phyloP scores from a whole-genome alignment of 1,140 invertebrate species.

The Bombus fervidus region DNA sequence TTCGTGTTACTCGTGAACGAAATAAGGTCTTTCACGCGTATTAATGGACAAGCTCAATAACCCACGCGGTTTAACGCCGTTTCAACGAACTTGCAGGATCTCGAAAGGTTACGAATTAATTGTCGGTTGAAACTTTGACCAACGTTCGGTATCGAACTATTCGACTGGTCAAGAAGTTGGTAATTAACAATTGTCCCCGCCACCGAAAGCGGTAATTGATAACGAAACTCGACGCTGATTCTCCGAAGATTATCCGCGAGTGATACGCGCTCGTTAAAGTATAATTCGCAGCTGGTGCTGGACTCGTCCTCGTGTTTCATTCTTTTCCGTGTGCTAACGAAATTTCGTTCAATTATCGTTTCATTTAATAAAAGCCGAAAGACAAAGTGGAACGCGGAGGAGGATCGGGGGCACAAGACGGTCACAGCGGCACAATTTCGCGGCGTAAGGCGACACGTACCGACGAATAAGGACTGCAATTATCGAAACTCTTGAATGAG shows the following conservation, averaged over 20 bases:
- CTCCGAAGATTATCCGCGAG: constrained; percentile 1
- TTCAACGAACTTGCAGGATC: constrained; percentile 45
- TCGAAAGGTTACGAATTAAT: constrained; percentile 60
- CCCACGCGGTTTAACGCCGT: constrained; percentile 34
- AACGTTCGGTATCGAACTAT: constrained; percentile 50
- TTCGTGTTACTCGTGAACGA: constrained; percentile 19
- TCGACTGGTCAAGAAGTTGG: constrained; percentile 52
- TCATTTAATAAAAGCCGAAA: constrained; percentile 34
- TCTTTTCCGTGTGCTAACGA: constrained; percentile 6
- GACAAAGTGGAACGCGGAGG: not conserved
- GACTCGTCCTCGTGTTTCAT: not conserved
- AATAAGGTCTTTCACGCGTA: constrained; percentile 1
- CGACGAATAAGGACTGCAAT: constrained; percentile 14
- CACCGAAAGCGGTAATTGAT: constrained; percentile 55
- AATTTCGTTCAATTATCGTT: constrained; percentile 47
- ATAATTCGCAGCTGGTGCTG: constrained; percentile 23
- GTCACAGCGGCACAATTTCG: constrained; percentile 7
- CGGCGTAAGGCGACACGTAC: constrained; percentile 8
- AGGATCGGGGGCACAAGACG: not conserved
- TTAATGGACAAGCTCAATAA: constrained; percentile 42
- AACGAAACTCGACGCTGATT: constrained; percentile 37
- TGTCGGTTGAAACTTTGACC: constrained; percentile 62
- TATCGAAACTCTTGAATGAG: constrained; percentile 41
- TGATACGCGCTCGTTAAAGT: constrained; percentile 53
- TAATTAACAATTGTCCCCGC: constrained; percentile 65